Conservation (phyloP, 1,140 invertebrate genomes). For the Pseudomyrmex flavicornis region DNA sequence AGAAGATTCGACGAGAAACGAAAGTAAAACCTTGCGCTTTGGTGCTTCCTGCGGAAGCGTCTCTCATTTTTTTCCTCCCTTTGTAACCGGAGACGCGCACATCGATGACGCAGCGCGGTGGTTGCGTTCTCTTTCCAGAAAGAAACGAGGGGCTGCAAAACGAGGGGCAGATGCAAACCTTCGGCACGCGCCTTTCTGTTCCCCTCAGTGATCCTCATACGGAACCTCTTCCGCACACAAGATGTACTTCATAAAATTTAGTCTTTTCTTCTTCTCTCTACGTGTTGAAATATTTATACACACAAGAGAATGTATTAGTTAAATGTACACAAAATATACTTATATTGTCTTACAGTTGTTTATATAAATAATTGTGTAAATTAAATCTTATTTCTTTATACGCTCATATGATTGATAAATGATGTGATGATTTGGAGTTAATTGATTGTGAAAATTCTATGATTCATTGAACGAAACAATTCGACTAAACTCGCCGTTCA, state of each 20-base stretch:
- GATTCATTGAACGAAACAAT: too few relatives aligned
- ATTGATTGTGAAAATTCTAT: not conserved
- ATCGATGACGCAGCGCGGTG: constrained; percentile 49
- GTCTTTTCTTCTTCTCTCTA: too few relatives aligned
- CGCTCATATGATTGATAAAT: too few relatives aligned
- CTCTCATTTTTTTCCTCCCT: constrained; percentile 70
- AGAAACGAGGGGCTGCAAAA: constrained; percentile 78
- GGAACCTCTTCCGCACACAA: not conserved
- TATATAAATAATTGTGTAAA: not conserved
- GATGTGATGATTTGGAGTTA: too few relatives aligned
- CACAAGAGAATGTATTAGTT: too few relatives aligned
- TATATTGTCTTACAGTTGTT: not conserved
- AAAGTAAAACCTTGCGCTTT: constrained; percentile 51
- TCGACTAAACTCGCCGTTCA: not conserved
- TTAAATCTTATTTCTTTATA: not conserved
- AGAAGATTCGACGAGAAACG: constrained; percentile 18
- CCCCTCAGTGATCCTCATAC: constrained; percentile 56
- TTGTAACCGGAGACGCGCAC: constrained; percentile 77
- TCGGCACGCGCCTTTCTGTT: constrained; percentile 80
- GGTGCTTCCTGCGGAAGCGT: constrained; percentile 83
- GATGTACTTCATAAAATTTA: not conserved
- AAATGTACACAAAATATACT: too few relatives aligned
- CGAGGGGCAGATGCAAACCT: constrained; percentile 82
- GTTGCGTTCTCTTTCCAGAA: constrained; percentile 60
- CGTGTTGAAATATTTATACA: too few relatives aligned